Evolutionary conservation across 2,797 vertebrate genomes (phyloP).

Genomic region (Acrocephalus scirpaceus): DNA sequence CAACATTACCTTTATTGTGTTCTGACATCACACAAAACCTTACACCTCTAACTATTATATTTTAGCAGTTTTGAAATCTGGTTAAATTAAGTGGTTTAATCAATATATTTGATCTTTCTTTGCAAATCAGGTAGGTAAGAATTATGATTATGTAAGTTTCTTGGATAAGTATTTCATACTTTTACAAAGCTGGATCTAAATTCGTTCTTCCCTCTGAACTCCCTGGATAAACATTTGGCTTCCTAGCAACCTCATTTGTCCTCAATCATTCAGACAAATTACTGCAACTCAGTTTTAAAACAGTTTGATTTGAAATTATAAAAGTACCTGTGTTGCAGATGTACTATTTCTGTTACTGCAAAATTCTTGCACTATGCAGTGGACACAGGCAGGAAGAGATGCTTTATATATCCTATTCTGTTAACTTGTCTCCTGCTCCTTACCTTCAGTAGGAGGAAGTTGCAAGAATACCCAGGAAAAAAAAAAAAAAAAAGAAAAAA

Average conservation of each 20-base stretch:
- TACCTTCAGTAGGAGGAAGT: background rate
- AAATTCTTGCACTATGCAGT: background rate
- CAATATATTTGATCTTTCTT: background rate
- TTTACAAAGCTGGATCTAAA: background rate
- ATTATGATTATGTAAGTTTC: background rate
- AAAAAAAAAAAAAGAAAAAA: background rate
- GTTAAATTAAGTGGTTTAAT: background rate
- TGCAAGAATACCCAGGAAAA: background rate
- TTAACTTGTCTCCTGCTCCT: background rate
- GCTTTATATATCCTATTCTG: rapidly evolving
- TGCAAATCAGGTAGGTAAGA: background rate
- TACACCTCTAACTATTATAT: background rate
- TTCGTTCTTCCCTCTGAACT: background rate
- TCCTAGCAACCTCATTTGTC: background rate
- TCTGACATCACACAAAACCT: background rate
- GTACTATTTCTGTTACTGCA: background rate
- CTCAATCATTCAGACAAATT: background rate
- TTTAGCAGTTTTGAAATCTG: background rate
- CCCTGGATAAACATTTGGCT: background rate
- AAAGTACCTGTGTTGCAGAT: background rate
- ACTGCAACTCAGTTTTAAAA: background rate
- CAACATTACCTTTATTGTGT: background rate
- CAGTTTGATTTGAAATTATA: background rate
- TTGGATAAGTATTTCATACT: background rate
- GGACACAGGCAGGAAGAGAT: background rate